These are phyloP conservation scores for Sminthurinus aureus DNA, from an alignment of 2,888 invertebrate genomes.

Conservation along the genomic window DNA sequence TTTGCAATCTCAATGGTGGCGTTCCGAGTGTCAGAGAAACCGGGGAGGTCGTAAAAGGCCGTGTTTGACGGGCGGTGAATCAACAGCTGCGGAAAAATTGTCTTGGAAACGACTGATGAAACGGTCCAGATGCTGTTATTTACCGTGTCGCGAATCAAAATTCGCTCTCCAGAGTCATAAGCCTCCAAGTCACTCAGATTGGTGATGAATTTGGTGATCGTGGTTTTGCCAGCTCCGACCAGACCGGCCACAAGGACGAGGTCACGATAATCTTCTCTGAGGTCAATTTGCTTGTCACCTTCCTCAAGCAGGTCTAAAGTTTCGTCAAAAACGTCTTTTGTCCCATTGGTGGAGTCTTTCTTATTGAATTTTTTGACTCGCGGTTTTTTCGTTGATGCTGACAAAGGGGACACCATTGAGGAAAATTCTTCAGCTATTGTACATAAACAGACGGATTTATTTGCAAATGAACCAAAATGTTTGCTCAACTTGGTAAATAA, in stretches of 20 bases:
- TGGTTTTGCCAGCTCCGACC: constrained; percentile 12
- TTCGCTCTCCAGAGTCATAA: not conserved
- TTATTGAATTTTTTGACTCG: too few species aligned
- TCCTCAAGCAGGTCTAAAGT: not conserved
- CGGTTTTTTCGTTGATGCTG: too few species aligned
- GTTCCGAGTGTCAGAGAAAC: constrained; percentile 21
- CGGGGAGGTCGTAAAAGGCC: constrained; percentile 23
- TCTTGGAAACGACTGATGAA: constrained; percentile 6
- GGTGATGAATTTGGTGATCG: constrained; percentile 18
- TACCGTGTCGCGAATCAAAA: not conserved
- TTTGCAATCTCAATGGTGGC: constrained; percentile 21
- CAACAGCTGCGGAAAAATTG: constrained; percentile 21
- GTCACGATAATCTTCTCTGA: not conserved
- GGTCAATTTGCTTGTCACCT: constrained; percentile 17
- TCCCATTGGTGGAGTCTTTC: too few species aligned
- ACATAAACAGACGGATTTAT: too few species aligned
- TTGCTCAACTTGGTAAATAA: too few species aligned
- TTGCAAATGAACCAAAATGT: too few species aligned
- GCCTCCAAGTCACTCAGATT: not conserved
- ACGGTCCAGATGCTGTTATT: not conserved
- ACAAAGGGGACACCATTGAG: not conserved
- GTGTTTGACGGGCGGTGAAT: not conserved
- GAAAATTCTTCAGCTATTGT: not conserved
- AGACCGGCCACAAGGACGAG: not conserved
- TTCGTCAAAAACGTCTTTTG: constrained; percentile 2